phyloP scores from a whole-genome alignment of 2,797 vertebrate genomes.

The Sylvilagus floridanus region DNA sequence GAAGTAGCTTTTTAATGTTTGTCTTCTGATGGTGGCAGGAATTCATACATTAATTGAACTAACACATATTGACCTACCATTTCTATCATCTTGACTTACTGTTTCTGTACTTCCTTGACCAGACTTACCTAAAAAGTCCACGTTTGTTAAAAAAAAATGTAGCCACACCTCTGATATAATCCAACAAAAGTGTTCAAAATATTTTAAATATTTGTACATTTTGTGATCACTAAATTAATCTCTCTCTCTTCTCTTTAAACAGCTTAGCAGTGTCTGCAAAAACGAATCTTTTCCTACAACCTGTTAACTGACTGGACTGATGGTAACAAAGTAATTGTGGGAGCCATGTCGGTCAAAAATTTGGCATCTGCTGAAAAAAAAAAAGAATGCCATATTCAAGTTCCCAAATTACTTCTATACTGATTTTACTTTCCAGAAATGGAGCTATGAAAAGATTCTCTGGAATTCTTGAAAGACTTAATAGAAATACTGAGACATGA shows the following conservation, averaged over 20 bases:
- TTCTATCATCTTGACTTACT: conserved; percentile 71
- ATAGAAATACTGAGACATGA: conserved; percentile 76
- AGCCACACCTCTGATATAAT: conserved; percentile 78
- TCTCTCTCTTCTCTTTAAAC: conserved; percentile 83
- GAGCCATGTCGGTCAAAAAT: conserved; percentile 79
- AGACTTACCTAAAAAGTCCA: conserved; percentile 72
- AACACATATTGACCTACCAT: conserved; percentile 75
- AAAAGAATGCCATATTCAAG: conserved; percentile 82
- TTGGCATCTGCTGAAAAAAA: conserved; percentile 81
- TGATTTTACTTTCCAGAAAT: conserved; percentile 83
- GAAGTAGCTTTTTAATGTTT: conserved; percentile 62
- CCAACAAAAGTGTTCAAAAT: conserved; percentile 77
- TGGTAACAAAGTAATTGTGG: conserved; percentile 77
- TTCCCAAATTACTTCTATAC: conserved; percentile 82
- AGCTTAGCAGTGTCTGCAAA: conserved; percentile 82
- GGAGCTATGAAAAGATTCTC: conserved; percentile 80
- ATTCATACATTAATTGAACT: conserved; percentile 80
- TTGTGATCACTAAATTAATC: conserved; percentile 79
- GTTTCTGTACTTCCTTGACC: conserved; percentile 74
- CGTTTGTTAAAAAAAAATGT: conserved; percentile 68
- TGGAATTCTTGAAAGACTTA: conserved; percentile 79
- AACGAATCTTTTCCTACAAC: conserved; percentile 79
- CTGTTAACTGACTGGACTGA: conserved; percentile 83
- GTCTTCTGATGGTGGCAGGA: conserved; percentile 68
- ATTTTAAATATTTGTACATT: conserved; percentile 79